A percentile compares a stretch with the other conserved stretches of the same genome.
Conservation (phyloP, 2,888 invertebrate genomes). For the Cylloceria caligata region DNA sequence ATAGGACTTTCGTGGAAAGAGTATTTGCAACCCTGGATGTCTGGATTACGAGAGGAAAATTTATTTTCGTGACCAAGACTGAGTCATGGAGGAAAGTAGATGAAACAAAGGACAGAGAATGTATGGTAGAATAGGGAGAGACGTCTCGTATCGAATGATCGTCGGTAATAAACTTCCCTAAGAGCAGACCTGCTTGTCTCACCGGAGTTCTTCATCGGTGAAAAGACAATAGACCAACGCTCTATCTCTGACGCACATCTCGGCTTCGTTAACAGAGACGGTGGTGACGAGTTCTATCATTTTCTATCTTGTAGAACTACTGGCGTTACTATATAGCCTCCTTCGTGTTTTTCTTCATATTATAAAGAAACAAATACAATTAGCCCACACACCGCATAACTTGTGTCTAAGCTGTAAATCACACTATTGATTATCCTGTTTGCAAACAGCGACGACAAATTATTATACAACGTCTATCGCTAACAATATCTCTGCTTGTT, state of each 20-base stretch:
- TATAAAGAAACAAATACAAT: neutral
- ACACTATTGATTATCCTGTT: slow-evolving; percentile 63
- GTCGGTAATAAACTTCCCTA: slow-evolving; percentile 68
- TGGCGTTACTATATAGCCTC: slow-evolving; percentile 34
- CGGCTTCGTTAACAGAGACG: slow-evolving; percentile 65
- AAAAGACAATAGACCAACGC: slow-evolving; percentile 65
- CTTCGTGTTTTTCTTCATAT: slow-evolving; percentile 20
- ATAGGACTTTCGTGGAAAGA: slow-evolving; percentile 2
- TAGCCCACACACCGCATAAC: slow-evolving; percentile 64
- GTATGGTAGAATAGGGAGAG: neutral
- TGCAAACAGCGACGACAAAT: slow-evolving; percentile 61
- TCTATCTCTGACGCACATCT: slow-evolving; percentile 66
- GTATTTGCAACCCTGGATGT: slow-evolving; percentile 40
- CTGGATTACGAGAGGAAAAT: slow-evolving; percentile 44
- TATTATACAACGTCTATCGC: slow-evolving; percentile 56
- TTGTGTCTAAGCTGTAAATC: slow-evolving; percentile 58
- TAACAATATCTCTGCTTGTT: slow-evolving; percentile 45
- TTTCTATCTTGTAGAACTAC: slow-evolving; percentile 31
- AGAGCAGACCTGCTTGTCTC: slow-evolving; percentile 67
- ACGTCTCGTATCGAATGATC: slow-evolving; percentile 65
- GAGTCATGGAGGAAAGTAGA: neutral
- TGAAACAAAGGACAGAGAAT: neutral
- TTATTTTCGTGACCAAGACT: slow-evolving; percentile 46
- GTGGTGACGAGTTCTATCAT: slow-evolving; percentile 25
- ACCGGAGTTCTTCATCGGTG: slow-evolving; percentile 59